These are phyloP conservation scores for Syrista parreyssii DNA, from an alignment of 2,888 invertebrate species.

Conservation along the genomic window DNA sequence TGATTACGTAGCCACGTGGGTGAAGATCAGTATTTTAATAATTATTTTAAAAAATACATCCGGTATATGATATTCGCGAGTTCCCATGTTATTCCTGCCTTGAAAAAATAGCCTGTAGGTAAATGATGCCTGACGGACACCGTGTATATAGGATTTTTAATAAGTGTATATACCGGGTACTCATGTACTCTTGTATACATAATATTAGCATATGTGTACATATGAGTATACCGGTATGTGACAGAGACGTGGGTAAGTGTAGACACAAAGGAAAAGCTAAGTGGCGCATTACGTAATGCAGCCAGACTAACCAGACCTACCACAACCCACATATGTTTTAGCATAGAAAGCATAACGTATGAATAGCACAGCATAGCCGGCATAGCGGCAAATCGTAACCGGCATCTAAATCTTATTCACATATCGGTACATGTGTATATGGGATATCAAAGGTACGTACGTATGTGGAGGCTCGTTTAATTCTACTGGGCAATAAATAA, in stretches of 20 bases:
- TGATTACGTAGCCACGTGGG: too few species aligned
- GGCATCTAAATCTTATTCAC: not conserved
- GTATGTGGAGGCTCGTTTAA: too few species aligned
- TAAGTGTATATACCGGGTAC: too few species aligned
- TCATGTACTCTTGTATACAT: not conserved
- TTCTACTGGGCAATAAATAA: too few species aligned
- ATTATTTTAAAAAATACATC: too few species aligned
- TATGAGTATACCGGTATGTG: not conserved
- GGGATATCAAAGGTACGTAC: too few species aligned
- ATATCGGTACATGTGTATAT: not conserved
- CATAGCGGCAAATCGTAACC: conserved; percentile 2
- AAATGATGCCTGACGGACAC: too few species aligned
- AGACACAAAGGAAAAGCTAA: conserved; percentile 28
- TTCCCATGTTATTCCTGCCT: too few species aligned
- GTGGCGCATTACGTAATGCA: conserved; percentile 26
- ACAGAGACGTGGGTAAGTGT: not conserved
- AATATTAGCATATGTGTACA: not conserved
- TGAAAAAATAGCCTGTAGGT: too few species aligned
- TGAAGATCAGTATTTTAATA: too few species aligned
- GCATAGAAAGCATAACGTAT: not conserved
- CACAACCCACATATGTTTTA: conserved; percentile 37
- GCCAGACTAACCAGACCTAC: conserved; percentile 35
- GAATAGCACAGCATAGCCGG: not conserved
- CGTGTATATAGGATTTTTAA: too few species aligned
- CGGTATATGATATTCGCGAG: too few species aligned